These are phyloP conservation scores for Chionodraco myersi DNA, from an alignment of 2,113 vertebrate genomes.

Conservation along the genomic window DNA sequence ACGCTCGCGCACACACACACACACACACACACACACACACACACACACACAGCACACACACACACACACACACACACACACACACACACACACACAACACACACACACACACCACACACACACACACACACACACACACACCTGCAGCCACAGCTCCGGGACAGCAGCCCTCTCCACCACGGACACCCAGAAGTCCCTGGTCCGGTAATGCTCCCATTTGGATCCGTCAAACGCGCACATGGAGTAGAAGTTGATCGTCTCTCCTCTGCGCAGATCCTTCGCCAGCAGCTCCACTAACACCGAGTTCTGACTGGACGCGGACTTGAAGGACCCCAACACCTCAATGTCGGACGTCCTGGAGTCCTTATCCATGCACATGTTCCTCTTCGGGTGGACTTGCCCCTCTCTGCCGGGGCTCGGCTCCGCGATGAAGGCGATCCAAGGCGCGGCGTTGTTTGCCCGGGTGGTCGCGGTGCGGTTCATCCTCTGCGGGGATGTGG, in stretches of 20 bases:
- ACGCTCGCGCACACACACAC: too few relatives aligned
- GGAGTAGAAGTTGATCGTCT: constrained; percentile 89
- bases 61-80: constrained; percentile 45
- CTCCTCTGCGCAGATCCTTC: constrained; percentile 88
- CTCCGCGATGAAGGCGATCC: constrained; percentile 91
- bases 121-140: constrained; percentile 14
- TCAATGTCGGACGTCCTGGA: constrained; percentile 92
- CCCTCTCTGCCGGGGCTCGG: constrained; percentile 78
- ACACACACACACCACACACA: too few relatives aligned
- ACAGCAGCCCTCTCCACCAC: constrained; percentile 81
- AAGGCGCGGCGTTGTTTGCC: constrained; percentile 82
- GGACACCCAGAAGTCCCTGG: constrained; percentile 88
- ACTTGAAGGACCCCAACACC: constrained; percentile 89
- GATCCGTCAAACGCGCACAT: constrained; percentile 93
- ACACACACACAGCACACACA: too few relatives aligned
- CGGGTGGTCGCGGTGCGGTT: constrained; percentile 74
- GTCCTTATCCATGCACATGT: constrained; percentile 87
- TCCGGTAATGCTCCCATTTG: constrained; percentile 91
- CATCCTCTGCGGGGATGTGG: constrained; percentile 78
- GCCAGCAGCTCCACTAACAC: constrained; percentile 91
- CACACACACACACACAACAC: too few relatives aligned
- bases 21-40: too few relatives aligned
- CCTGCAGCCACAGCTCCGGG: constrained; percentile 87
- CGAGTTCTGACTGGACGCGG: constrained; percentile 86
- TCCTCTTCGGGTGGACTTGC: constrained; percentile 79